Evolutionary conservation across 2,888 invertebrate genomes (phyloP).

Genomic region (Tetranychus piercei): DNA sequence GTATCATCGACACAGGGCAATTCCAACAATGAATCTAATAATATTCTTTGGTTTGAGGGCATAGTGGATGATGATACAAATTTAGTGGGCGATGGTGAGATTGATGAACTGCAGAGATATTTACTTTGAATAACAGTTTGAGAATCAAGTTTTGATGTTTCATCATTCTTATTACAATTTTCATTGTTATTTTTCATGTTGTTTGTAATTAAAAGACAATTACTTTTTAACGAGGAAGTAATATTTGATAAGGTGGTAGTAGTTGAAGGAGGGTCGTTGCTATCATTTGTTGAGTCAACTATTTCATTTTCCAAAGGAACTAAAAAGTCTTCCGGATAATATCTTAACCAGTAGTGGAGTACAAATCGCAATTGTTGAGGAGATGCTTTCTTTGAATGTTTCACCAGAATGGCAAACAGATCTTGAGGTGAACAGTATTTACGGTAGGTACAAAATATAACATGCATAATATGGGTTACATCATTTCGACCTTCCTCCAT

Average conservation of each 20-base stretch:
- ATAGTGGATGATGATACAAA: neutral
- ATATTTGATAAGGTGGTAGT: neutral
- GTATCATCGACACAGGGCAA: conserved; percentile 1
- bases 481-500: conserved; percentile 22
- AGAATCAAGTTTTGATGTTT: neutral
- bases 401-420: conserved; percentile 14
- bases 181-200: neutral
- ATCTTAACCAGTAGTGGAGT: conserved; percentile 90
- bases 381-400: conserved; percentile 9
- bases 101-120: neutral
- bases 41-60: conserved; percentile 2
- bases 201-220: neutral
- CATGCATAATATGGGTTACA: conserved; percentile 23
- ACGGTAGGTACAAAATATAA: conserved; percentile 22
- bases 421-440: conserved; percentile 19
- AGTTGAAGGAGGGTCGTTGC: neutral
- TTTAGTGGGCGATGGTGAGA: neutral
- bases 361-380: conserved; percentile 21
- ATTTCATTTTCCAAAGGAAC: neutral
- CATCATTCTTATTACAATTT: neutral
- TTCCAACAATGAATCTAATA: neutral
- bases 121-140: conserved; percentile 3
- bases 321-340: conserved; percentile 80
- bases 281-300: neutral
- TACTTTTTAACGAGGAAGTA: neutral